A percentile compares a stretch with the other conserved stretches of the same genome.
Conservation (phyloP, 2,888 invertebrate species). For the Pristionchus arcanus region DNA sequence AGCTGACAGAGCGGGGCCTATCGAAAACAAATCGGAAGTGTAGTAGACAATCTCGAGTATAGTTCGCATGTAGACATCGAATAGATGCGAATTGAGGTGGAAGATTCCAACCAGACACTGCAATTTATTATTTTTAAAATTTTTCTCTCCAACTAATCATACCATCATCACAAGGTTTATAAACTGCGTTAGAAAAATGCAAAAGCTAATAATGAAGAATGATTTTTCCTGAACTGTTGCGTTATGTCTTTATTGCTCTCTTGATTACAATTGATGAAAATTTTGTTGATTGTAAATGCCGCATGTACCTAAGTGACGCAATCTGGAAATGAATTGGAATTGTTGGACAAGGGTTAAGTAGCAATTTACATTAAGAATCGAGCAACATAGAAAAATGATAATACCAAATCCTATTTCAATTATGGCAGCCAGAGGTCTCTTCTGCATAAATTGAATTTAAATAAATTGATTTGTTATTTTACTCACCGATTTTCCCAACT, state of each 20-base stretch:
- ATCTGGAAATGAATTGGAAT: not conserved
- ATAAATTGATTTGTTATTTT: not conserved
- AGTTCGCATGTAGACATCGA: not conserved
- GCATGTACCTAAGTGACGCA: not conserved
- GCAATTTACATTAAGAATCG: not conserved
- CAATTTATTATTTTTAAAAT: not conserved
- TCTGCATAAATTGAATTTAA: not conserved
- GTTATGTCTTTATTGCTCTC: not conserved
- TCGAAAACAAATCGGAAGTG: conserved; percentile 1
- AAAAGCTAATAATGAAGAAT: not conserved
- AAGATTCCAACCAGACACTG: not conserved
- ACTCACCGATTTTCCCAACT: not conserved
- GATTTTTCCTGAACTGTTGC: not conserved
- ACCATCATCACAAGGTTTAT: not conserved
- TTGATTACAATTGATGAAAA: not conserved
- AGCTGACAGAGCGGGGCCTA: not conserved
- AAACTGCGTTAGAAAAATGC: not conserved
- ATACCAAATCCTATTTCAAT: not conserved
- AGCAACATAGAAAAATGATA: not conserved
- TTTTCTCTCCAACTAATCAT: not conserved
- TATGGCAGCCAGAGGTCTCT: not conserved
- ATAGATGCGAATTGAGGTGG: too few relatives aligned
- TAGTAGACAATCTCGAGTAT: not conserved
- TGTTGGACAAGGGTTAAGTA: not conserved
- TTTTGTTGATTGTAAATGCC: not conserved